Evolutionary conservation across 2,113 vertebrate genomes (phyloP).

Genomic region (Paramisgurnus dabryanus): DNA sequence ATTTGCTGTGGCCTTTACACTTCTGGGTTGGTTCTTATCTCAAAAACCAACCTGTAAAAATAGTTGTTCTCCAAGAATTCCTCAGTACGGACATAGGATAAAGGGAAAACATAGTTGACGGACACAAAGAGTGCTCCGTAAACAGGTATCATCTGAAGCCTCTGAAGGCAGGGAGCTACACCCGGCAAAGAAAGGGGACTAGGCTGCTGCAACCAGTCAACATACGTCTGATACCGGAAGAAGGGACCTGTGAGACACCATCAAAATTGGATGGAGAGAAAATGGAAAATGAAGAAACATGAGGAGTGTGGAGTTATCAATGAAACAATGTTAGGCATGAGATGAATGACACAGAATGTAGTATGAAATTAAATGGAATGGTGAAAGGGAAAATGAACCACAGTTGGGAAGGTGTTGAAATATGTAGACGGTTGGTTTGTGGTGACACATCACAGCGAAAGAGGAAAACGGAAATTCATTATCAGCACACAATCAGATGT

Average conservation of each 20-base stretch:
- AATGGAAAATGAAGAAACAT: not conserved
- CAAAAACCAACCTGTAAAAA: conserved; percentile 69
- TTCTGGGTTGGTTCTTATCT: too few species aligned
- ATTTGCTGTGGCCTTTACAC: not conserved
- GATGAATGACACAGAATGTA: not conserved
- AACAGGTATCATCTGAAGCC: conserved; percentile 78
- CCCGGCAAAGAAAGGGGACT: conserved; percentile 75
- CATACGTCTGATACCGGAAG: conserved; percentile 84
- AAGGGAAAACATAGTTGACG: conserved; percentile 78
- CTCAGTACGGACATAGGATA: conserved; percentile 79
- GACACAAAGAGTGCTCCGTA: conserved; percentile 80
- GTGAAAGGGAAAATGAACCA: not conserved
- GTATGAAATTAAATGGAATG: not conserved
- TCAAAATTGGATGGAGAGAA: not conserved
- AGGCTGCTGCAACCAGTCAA: conserved; percentile 84
- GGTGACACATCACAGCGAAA: conserved; percentile 21
- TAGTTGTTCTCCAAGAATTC: conserved; percentile 79
- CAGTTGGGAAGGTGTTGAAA: conserved; percentile 35
- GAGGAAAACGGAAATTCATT: not conserved
- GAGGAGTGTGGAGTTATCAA: not conserved
- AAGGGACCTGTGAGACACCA: conserved; percentile 78
- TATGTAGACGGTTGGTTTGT: conserved; percentile 7
- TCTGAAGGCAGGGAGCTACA: conserved; percentile 75
- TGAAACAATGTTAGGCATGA: not conserved
- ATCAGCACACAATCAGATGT: conserved; percentile 47